Evolutionary conservation across 1,140 invertebrate genomes (phyloP).

Genomic region (Drosophila sp.): DNA sequence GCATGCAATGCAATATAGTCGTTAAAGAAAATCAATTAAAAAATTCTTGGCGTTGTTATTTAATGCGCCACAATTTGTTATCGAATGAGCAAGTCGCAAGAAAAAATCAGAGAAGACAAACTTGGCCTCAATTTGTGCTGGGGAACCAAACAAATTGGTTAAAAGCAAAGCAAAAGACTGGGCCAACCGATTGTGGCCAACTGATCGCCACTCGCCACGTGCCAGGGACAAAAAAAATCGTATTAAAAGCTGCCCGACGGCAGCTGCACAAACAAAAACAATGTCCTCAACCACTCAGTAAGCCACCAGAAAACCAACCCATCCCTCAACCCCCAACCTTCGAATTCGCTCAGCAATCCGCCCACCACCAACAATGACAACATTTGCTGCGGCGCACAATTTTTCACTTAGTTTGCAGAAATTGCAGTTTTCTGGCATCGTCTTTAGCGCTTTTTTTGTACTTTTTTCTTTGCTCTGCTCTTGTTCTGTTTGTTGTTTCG

Average conservation of each 20-base stretch:
- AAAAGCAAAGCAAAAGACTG: constrained; percentile 45
- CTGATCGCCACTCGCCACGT: constrained; percentile 39
- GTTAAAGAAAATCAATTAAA: constrained; percentile 62
- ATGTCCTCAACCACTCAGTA: constrained; percentile 27
- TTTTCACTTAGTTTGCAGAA: constrained; percentile 53
- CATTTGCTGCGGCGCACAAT: constrained; percentile 50
- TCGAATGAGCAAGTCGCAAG: constrained; percentile 29
- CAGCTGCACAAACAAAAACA: constrained; percentile 48
- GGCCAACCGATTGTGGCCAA: constrained; percentile 23
- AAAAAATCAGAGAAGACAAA: constrained; percentile 62
- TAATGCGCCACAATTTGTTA: constrained; percentile 60
- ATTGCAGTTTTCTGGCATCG: constrained; percentile 37
- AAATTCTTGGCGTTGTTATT: constrained; percentile 54
- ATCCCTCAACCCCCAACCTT: no score
- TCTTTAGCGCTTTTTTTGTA: constrained; percentile 31
- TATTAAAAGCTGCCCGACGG: constrained; percentile 38
- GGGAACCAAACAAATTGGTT: constrained; percentile 58
- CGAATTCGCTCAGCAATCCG: constrained; percentile 7
- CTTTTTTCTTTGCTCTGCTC: constrained; percentile 59
- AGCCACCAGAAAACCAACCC: constrained; percentile 21
- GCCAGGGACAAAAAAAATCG: constrained; percentile 29
- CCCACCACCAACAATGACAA: constrained; percentile 41
- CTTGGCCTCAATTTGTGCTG: constrained; percentile 57
- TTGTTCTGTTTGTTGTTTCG: constrained; percentile 39
- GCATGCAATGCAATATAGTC: constrained; percentile 1